Conservation (phyloP, 2,797 vertebrate species). For the Eidolon dupreanum region DNA sequence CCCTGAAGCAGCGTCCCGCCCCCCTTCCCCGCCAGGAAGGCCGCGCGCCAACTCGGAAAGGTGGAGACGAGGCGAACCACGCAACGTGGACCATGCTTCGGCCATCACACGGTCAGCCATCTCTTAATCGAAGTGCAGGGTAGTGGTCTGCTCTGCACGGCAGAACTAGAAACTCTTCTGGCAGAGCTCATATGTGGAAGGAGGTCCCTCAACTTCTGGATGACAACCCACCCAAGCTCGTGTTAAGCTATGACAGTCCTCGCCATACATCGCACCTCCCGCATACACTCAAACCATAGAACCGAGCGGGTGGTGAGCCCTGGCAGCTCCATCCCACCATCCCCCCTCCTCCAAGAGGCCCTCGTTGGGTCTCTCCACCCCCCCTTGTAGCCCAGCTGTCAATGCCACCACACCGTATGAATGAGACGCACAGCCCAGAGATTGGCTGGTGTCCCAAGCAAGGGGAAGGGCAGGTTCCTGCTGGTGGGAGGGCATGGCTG, state of each 20-base stretch:
- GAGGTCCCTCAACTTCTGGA: neutral
- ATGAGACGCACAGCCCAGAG: neutral
- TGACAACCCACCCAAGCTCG: rapidly evolving
- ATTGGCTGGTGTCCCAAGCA: neutral
- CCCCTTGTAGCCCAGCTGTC: neutral
- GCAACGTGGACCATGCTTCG: rapidly evolving
- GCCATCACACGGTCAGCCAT: rapidly evolving
- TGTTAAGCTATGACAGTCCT: neutral
- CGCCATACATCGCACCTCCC: rapidly evolving
- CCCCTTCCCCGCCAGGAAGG: neutral
- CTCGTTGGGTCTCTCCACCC: neutral
- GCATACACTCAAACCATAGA: no score
- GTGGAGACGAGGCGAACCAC: neutral
- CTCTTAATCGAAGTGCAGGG: neutral
- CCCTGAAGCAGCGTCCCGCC: neutral
- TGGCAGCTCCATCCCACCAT: neutral
- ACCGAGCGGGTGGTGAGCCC: neutral
- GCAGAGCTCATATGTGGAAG: neutral
- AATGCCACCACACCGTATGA: rapidly evolving
- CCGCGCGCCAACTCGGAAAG: neutral
- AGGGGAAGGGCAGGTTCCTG: neutral
- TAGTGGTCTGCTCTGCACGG: neutral
- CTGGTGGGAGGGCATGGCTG: neutral
- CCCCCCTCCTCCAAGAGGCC: neutral
- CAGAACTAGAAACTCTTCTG: neutral